These are phyloP conservation scores for Ceratina australensis DNA, from an alignment of 1,140 invertebrate species.

Conservation along the genomic window DNA sequence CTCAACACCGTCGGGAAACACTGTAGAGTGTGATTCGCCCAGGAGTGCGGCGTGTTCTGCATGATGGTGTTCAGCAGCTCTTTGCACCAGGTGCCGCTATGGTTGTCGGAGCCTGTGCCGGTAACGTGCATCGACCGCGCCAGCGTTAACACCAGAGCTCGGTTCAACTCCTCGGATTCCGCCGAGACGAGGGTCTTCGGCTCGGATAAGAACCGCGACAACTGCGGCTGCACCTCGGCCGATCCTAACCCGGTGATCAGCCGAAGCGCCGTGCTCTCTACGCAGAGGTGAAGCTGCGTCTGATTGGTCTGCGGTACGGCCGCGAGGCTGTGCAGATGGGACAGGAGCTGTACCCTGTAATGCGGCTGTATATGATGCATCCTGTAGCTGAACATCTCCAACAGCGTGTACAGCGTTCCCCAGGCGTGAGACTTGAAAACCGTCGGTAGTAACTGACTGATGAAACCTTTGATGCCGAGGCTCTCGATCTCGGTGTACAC, in stretches of 20 bases:
- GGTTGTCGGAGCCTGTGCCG: constrained; percentile 81
- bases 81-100: constrained; percentile 92
- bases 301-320: constrained; percentile 96
- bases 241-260: constrained; percentile 95
- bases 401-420: constrained; percentile 95
- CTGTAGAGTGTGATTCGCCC: constrained; percentile 94
- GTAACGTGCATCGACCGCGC: constrained; percentile 96
- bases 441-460: constrained; percentile 93
- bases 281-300: constrained; percentile 95
- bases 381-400: constrained; percentile 98
- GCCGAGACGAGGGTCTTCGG: constrained; percentile 93
- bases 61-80: constrained; percentile 94
- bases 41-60: constrained; percentile 95
- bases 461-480: constrained; percentile 97
- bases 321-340: constrained; percentile 92
- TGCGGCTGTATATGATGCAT: constrained; percentile 98
- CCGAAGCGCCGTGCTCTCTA: constrained; percentile 95
- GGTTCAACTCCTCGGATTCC: constrained; percentile 97
- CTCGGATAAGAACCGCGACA: constrained; percentile 92
- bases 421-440: constrained; percentile 96
- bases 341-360: constrained; percentile 94
- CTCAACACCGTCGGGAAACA: constrained; percentile 94
- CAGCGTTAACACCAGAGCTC: constrained; percentile 94
- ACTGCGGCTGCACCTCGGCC: constrained; percentile 93
- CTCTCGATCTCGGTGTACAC: constrained; percentile 99